Evolutionary conservation across 2,888 invertebrate genomes (phyloP).

Genomic region (Hermaeophaga mercurialis): DNA sequence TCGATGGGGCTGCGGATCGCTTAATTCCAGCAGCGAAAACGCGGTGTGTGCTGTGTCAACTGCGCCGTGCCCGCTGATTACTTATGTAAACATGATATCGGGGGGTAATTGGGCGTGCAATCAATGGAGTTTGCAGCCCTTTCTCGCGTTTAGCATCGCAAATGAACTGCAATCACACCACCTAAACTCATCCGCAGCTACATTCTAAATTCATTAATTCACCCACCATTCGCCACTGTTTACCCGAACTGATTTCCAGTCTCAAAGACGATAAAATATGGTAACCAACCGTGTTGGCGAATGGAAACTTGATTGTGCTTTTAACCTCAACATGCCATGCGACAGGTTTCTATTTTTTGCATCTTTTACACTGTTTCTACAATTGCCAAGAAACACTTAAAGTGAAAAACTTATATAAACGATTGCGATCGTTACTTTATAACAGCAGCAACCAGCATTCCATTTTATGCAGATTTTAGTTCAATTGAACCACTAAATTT

Average conservation of each 20-base stretch:
- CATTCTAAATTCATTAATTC: slow-evolving; percentile 36
- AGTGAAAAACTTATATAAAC: too few species aligned
- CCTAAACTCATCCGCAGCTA: slow-evolving; percentile 36
- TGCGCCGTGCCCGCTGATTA: slow-evolving; percentile 54
- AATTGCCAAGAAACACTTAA: too few species aligned
- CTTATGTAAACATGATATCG: slow-evolving; percentile 60
- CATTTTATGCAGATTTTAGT: too few species aligned
- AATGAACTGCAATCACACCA: slow-evolving; percentile 50
- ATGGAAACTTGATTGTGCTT: too few species aligned
- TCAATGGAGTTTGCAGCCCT: slow-evolving; percentile 57
- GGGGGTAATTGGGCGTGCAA: slow-evolving; percentile 60
- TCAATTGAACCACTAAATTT: too few species aligned
- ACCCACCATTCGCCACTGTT: slow-evolving; percentile 36
- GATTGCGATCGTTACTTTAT: too few species aligned
- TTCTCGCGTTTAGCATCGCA: slow-evolving; percentile 53
- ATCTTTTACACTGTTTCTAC: too few species aligned
- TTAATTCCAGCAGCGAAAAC: slow-evolving; percentile 55
- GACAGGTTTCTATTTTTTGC: too few species aligned
- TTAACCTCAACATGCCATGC: too few species aligned
- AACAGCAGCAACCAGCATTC: too few species aligned
- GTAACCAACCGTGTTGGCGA: too few species aligned
- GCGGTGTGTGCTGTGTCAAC: slow-evolving; percentile 55
- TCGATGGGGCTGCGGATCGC: slow-evolving; percentile 49
- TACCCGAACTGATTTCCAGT: slow-evolving; percentile 27
- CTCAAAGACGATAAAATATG: slow-evolving; percentile 26